A percentile compares a stretch with the other conserved stretches of the same genome.
Conservation (phyloP, 2,113 vertebrate species). For the Notothenia coriiceps region DNA sequence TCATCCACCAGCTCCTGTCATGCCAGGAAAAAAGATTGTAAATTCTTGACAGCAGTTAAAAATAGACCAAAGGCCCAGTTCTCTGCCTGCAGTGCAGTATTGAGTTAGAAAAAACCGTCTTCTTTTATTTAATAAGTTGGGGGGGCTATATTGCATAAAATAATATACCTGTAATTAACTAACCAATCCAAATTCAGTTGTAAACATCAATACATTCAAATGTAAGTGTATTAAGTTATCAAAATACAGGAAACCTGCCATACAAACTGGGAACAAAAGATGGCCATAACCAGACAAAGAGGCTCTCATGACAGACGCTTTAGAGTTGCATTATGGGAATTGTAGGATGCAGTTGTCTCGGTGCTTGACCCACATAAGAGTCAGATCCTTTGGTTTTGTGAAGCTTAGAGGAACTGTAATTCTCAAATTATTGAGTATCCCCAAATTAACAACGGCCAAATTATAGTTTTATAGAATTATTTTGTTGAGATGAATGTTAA, state of each 20-base stretch:
- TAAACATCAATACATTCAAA: no score
- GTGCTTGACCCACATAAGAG: background rate
- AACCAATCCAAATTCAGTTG: no score
- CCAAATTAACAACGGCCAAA: background rate
- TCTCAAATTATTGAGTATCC: background rate
- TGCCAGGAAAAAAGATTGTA: background rate
- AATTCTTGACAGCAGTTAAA: background rate
- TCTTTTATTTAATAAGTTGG: no score
- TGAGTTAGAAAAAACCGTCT: background rate
- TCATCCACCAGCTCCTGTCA: conserved; percentile 88
- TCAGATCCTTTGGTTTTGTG: background rate
- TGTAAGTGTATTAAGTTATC: background rate
- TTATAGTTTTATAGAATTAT: background rate
- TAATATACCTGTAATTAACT: no score
- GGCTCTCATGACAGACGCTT: background rate
- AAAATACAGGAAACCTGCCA: background rate
- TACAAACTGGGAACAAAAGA: background rate
- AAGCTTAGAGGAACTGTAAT: background rate
- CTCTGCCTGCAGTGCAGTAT: no score
- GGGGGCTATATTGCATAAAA: background rate
- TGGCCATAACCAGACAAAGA: background rate
- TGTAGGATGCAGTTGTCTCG: background rate
- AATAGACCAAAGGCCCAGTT: conserved; percentile 1
- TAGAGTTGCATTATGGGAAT: background rate
- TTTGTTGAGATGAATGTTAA: background rate